Base-by-base conservation (phyloP, 2,113 vertebrate genomes). In the Girardinichthys multiradiatus region DNA sequence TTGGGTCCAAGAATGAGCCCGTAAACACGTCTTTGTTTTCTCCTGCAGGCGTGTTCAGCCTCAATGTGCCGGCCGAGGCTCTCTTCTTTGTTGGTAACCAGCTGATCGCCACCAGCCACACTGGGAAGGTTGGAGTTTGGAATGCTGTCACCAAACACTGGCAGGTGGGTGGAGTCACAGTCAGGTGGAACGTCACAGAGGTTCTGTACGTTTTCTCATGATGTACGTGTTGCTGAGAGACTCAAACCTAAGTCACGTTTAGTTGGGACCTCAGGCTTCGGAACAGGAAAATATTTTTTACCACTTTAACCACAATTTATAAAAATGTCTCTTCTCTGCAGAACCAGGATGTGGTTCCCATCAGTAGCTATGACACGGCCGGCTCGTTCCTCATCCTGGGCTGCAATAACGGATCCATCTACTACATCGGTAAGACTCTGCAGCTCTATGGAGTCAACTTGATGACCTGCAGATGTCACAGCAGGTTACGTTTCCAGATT, bases 81-180 rank as follows among this genome's bases (percentile, higher is more conserved):
- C 91, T 98, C 72, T 97, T 98, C 92, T 98, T 98, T 0, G 96
- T 98, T 0, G 97, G 96, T 37, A 98, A 96, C 89, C 97, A 98
- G 88, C 95, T 98, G 78, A 96, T 97, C 0, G 96, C 97, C 68
- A 97, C 97, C 26, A 98, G 97, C 75, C 96, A 97, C 92, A 95
- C 94, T 0, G 97, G 97, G 27, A 97, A 96, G 76, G 96, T 98
- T 0, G 96, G 97, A 0, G 96, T 98, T 19, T 98, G 97, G 97
- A 98, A 98, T 4, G 97, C 97, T 0, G 96, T 98, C 82, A 98
- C 97, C 77, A 97, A 98, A 81, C 97, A 98, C 91, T 98, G 97
- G 97, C 97, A 98, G 96, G 97, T 97, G 29, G 26, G 79, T 11
- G 59, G n/a, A 57, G 64, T 0, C 30, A 2, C 15, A 5, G 45